Conservation (phyloP, 2,888 invertebrate species). For the Patella caerulea region DNA sequence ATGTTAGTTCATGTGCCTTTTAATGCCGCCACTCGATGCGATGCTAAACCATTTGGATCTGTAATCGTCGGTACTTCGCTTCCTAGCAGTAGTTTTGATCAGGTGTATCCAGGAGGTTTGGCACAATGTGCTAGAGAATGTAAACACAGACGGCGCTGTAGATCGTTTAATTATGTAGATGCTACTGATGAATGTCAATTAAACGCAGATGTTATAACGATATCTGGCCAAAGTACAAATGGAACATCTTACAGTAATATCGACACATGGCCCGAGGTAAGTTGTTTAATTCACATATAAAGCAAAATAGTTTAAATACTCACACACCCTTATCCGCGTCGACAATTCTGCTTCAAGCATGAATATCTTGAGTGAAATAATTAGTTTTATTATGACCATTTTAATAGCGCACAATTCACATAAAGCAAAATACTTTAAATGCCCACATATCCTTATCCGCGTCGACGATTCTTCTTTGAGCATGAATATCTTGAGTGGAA, state of each 20-base stretch:
- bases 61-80: neutral
- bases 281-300: neutral
- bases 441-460: no score
- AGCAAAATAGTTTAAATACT: no score
- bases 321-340: no score
- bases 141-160: neutral
- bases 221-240: neutral
- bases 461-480: no score
- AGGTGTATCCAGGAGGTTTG: neutral
- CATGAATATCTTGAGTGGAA: no score
- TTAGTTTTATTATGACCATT: no score
- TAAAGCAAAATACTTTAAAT: no score
- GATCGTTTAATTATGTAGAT: neutral
- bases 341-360: no score
- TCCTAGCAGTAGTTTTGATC: neutral
- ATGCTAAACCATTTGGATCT: neutral
- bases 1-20: neutral
- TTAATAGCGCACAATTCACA: no score
- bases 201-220: neutral
- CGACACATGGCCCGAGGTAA: neutral
- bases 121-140: neutral
- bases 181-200: neutral
- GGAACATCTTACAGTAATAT: neutral
- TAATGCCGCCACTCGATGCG: neutral
- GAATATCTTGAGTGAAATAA: no score